Conservation (phyloP, 2,113 vertebrate species). For the Hippocampus guttulatus region DNA sequence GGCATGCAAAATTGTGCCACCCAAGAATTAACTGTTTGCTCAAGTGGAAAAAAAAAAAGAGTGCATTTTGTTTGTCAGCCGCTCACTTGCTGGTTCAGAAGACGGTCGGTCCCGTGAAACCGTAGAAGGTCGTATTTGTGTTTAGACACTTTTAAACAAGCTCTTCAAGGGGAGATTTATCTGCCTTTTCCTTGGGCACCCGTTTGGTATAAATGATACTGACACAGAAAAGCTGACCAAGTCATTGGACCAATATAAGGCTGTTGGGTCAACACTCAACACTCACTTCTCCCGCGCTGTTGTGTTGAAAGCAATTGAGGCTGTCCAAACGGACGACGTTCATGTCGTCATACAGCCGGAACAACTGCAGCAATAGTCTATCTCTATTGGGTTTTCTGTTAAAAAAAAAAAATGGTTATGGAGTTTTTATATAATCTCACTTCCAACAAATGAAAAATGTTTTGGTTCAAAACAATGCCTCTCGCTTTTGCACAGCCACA, state of each 20-base stretch:
- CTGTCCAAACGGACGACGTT: neutral
- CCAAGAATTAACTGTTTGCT: neutral
- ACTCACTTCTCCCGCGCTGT: neutral
- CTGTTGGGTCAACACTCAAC: neutral
- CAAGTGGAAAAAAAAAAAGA: neutral
- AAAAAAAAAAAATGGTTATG: too few relatives aligned
- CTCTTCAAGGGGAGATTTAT: neutral
- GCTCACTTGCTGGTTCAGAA: neutral
- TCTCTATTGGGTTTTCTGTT: too few relatives aligned
- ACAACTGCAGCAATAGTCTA: too few relatives aligned
- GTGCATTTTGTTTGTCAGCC: neutral
- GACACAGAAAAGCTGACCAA: neutral
- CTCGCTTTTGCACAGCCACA: too few relatives aligned
- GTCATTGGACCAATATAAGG: neutral
- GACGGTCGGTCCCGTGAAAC: too few relatives aligned
- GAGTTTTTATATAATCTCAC: too few relatives aligned
- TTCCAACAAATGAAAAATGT: too few relatives aligned
- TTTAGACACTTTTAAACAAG: neutral
- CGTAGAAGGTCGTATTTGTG: neutral
- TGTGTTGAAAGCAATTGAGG: neutral
- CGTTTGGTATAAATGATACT: neutral
- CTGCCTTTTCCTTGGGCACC: neutral
- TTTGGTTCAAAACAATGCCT: too few relatives aligned
- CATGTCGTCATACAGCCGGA: too few relatives aligned
- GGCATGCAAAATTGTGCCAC: neutral